Evolutionary conservation across 1,140 invertebrate genomes (phyloP), one percentile per base, ranked within the genome.

Genomic region (Calliphora vicina): DNA sequence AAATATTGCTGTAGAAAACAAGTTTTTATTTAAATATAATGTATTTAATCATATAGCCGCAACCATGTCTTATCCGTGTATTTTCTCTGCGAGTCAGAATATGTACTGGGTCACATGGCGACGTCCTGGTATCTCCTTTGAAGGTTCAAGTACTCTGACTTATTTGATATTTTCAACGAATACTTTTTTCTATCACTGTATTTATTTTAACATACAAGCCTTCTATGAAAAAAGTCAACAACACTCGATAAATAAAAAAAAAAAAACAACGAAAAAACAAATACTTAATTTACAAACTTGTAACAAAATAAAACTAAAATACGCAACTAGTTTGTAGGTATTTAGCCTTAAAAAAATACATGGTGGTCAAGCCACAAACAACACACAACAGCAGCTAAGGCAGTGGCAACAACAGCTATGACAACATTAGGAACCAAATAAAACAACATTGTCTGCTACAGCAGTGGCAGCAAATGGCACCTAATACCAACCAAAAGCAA

Each of bases 291-390:
- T 57, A 57, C 50, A 57, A 57, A 57, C 50, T 57, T 57, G 50
- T 57, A 57, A 57, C 13, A n/a, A 57, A 17, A 57, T 17, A 57
- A 57, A 57, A 57, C 15, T n/a, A 57, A 57, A 57, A 57, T 57
- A 57, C 50, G 50, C 50, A 57, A 57, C 50, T 57, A 17, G 50
- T 17, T 57, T 57, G 50, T 57, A 57, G 15, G 50, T 57, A 57
- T 57, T 57, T 57, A 57, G 50, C 50, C 50, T 57, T 57, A 57
- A 57, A 57, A 57, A n/a, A 57, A 57, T 57, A 57, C 50, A 57
- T 57, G 50, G 50, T 57, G 50, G 50, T 57, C 50, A 57, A 57
- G n/a, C 50, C 50, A 57, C 50, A 57, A n/a, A 57, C 50, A 57
- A n/a, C 12, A 17, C 15, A 6, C 15, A 57, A 57, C 50, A 57